These are phyloP conservation scores for Brachirus orientalis DNA, from an alignment of 2,113 vertebrate species.

Conservation along the genomic window DNA sequence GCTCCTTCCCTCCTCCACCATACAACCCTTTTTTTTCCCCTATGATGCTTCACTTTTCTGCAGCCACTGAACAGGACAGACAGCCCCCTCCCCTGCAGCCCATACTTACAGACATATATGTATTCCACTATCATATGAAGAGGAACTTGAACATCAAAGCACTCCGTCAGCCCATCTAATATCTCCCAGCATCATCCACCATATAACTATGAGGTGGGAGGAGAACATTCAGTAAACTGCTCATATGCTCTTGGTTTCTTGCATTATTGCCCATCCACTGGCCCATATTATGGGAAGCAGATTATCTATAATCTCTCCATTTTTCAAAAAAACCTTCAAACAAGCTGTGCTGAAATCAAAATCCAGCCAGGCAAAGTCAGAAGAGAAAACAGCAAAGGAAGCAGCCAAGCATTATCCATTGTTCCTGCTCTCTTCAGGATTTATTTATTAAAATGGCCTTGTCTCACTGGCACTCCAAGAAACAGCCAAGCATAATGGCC, in stretches of 20 bases:
- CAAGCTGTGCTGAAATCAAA: slow-evolving; percentile 25
- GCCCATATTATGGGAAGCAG: slow-evolving; percentile 36
- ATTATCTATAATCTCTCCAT: slow-evolving; percentile 39
- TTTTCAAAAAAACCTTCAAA: slow-evolving; percentile 37
- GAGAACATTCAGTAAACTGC: slow-evolving; percentile 43
- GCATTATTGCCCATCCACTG: slow-evolving; percentile 55
- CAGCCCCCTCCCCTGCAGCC: slow-evolving; percentile 31
- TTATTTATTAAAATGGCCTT: slow-evolving; percentile 60
- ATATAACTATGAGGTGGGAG: slow-evolving; percentile 63
- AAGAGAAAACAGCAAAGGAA: slow-evolving; percentile 30
- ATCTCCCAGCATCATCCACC: slow-evolving; percentile 63
- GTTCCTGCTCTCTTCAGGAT: slow-evolving; percentile 31
- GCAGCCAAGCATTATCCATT: slow-evolving; percentile 53
- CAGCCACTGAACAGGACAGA: slow-evolving; percentile 31
- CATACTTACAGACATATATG: slow-evolving; percentile 48
- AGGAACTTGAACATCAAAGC: slow-evolving; percentile 60
- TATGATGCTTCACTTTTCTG: slow-evolving; percentile 21
- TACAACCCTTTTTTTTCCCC: slow-evolving; percentile 40
- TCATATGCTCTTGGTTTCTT: slow-evolving; percentile 39
- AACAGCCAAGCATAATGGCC: slow-evolving; percentile 26
- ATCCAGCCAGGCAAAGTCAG: slow-evolving; percentile 39
- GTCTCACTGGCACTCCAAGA: slow-evolving; percentile 35
- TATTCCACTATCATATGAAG: slow-evolving; percentile 48
- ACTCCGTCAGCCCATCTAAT: slow-evolving; percentile 57
- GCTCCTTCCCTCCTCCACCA: slow-evolving; percentile 51